Evolutionary conservation across 2,888 invertebrate species (phyloP).

Genomic region (Tinea pellionella): DNA sequence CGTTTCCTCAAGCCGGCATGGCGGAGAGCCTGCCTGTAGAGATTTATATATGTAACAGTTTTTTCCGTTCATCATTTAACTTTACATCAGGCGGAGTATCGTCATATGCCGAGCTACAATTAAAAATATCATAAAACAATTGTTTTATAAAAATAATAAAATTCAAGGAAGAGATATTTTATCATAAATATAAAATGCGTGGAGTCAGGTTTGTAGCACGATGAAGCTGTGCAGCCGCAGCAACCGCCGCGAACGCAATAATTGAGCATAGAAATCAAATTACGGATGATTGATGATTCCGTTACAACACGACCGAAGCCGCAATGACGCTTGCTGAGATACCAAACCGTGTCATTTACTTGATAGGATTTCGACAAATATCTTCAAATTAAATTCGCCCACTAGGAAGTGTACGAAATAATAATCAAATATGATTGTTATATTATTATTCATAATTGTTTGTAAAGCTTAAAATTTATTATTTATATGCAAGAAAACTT

Average conservation of each 20-base stretch:
- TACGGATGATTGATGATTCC: constrained; percentile 68
- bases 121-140: too few relatives aligned
- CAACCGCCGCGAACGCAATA: constrained; percentile 67
- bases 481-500: not conserved
- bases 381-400: not conserved
- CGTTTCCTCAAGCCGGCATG: too few relatives aligned
- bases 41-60: too few relatives aligned
- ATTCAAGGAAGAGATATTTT: too few relatives aligned
- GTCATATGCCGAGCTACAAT: too few relatives aligned
- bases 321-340: constrained; percentile 49
- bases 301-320: constrained; percentile 62
- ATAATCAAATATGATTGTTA: too few relatives aligned
- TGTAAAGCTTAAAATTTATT: not conserved
- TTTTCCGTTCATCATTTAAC: too few relatives aligned
- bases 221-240: constrained; percentile 38
- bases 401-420: not conserved
- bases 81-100: too few relatives aligned
- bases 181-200: not conserved
- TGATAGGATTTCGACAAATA: constrained; percentile 19
- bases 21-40: too few relatives aligned
- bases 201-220: not conserved
- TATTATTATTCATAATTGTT: too few relatives aligned
- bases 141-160: too few relatives aligned
- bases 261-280: constrained; percentile 70
- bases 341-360: constrained; percentile 58